Evolutionary conservation across 1,140 invertebrate genomes (phyloP).

Genomic region (Zaprionus tsacasi): DNA sequence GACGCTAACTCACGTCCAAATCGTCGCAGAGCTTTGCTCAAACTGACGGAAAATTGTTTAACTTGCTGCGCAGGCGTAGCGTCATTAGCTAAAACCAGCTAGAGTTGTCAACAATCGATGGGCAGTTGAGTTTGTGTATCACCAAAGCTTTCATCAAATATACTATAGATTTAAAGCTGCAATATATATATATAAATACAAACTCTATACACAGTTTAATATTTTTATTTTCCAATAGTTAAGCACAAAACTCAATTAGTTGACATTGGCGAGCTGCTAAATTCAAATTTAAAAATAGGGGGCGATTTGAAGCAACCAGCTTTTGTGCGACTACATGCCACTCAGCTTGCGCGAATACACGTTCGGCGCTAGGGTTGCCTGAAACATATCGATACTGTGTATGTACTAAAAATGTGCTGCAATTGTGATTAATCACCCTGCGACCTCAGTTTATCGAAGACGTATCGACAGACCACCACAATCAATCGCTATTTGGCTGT

Average conservation of each 20-base stretch:
- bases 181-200: background rate
- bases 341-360: background rate
- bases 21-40: conserved; percentile 4
- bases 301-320: conserved; percentile 14
- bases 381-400: conserved; percentile 12
- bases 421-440: conserved; percentile 1
- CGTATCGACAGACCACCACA: conserved; percentile 27
- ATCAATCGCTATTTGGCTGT: conserved; percentile 36
- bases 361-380: background rate
- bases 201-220: background rate
- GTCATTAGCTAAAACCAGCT: background rate
- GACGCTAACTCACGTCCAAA: conserved; percentile 25
- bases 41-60: conserved; percentile 29
- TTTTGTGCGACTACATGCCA: background rate
- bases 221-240: background rate
- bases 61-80: background rate
- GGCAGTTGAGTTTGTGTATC: background rate
- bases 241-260: background rate
- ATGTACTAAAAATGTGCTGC: background rate
- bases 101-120: background rate
- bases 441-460: background rate
- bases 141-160: too few relatives aligned
- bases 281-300: conserved; percentile 35
- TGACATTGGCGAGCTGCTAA: background rate
- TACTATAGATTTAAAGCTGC: background rate